Conservation (phyloP, 2,888 invertebrate genomes). For the Rotaria macrura region DNA sequence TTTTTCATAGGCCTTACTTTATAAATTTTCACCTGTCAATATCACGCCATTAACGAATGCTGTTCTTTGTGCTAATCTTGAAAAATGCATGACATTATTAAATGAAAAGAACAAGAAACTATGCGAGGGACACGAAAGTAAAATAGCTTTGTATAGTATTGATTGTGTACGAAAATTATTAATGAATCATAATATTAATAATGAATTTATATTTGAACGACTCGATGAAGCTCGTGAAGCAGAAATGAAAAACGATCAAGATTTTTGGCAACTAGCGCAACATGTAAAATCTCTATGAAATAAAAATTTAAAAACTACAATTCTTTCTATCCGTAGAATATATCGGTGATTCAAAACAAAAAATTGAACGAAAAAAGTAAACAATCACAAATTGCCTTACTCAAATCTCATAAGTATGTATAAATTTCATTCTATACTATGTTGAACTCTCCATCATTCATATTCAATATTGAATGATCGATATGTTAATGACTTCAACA, state of each 20-base stretch:
- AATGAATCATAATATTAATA: not conserved
- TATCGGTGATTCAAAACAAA: not conserved
- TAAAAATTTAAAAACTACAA: not conserved
- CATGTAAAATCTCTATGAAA: not conserved
- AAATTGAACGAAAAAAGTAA: not conserved
- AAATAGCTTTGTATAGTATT: slow-evolving; percentile 9
- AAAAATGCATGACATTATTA: not conserved
- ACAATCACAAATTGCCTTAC: not conserved
- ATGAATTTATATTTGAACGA: not conserved
- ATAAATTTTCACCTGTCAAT: not conserved
- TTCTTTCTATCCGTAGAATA: not conserved
- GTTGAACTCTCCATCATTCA: too few species aligned
- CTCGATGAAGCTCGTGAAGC: not conserved
- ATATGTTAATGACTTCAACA: too few species aligned
- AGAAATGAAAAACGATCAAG: not conserved
- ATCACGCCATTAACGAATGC: not conserved
- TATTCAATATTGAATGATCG: too few species aligned
- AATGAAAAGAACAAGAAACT: not conserved
- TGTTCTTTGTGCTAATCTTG: not conserved
- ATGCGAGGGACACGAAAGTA: not conserved
- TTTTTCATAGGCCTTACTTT: not conserved
- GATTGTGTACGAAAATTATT: slow-evolving; percentile 4
- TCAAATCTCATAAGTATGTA: not conserved
- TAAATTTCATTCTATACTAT: too few species aligned
- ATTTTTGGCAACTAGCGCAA: not conserved